Evolutionary conservation across 2,888 invertebrate genomes (phyloP), one percentile per base, ranked within the genome.

Genomic region (Eledona agricola): DNA sequence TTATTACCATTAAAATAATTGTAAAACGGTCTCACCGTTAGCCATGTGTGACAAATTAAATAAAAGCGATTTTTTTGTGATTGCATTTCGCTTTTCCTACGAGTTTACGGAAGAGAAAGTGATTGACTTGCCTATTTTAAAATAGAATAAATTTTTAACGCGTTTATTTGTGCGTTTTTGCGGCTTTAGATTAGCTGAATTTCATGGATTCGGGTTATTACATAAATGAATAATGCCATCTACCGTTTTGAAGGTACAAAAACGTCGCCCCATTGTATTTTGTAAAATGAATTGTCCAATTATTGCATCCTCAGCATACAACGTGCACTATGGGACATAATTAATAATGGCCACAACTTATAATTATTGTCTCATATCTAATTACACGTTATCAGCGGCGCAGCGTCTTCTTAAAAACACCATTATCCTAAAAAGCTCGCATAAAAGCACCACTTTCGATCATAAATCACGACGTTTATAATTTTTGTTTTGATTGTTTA

Each of bases 91-190:
- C 37, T 31, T 42, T n/a, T 29, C 22, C 31, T 22, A 6, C 20
- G 22, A 20, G 13, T 42, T 42, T 42, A 31, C 19, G 42, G 42
- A 42, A 42, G 42, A 42, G 42, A 42, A 42, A 42, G 42, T 42
- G 16, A 17, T 42, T 28, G 42, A 42, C 17, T 42, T 28, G 42
- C 29, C 17, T 29, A 11, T 42, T 42, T 42, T 31, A 17, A 29
- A 42, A 42, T 29, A 19, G 20, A 42, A 42, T 42, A 29, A 29
- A 31, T 29, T 29, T 31, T 42, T 12, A 40, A 22, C n/a, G 29
- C 42, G 22, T 29, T 42, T 42, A 29, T 29, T 42, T 42, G 20
- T 31, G 29, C 9, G 7, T 42, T 42, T 42, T 42, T 40, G 42
- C 20, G 34, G 2, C 15, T 2, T 23, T 37, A 17, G 11, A 20